Conservation (phyloP, 2,113 vertebrate species). For the Eulacestoma nigropectus region DNA sequence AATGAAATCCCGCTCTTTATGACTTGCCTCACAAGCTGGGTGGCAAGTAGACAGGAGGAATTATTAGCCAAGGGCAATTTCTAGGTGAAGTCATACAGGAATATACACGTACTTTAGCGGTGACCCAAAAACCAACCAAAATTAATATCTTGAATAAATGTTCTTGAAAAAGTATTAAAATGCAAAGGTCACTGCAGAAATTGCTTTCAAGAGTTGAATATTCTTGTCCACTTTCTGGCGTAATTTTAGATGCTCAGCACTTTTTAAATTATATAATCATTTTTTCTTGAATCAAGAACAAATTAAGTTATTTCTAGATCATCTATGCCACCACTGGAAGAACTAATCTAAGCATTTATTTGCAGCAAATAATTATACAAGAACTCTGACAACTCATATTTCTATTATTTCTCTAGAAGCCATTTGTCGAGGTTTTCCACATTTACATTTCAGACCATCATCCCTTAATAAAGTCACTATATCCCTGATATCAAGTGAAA, state of each 20-base stretch:
- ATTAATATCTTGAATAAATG: neutral
- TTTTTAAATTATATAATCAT: neutral
- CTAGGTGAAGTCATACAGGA: neutral
- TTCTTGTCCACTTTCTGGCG: neutral
- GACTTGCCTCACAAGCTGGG: neutral
- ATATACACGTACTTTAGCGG: neutral
- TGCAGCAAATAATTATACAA: neutral
- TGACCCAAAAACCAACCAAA: neutral
- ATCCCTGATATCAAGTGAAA: neutral
- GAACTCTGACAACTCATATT: neutral
- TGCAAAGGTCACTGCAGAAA: neutral
- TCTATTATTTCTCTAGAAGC: neutral
- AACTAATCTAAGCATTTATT: neutral
- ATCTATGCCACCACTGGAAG: neutral
- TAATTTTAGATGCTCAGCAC: neutral
- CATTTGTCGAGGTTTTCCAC: neutral
- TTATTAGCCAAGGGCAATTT: neutral
- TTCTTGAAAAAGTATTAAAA: neutral
- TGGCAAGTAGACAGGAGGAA: neutral
- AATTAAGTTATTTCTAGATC: neutral
- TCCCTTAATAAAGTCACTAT: neutral
- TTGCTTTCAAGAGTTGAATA: neutral
- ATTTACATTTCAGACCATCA: neutral
- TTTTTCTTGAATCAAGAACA: neutral
- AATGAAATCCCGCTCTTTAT: neutral